Evolutionary conservation across 2,888 invertebrate genomes (phyloP).

Genomic region (Amorpha juglandis): DNA sequence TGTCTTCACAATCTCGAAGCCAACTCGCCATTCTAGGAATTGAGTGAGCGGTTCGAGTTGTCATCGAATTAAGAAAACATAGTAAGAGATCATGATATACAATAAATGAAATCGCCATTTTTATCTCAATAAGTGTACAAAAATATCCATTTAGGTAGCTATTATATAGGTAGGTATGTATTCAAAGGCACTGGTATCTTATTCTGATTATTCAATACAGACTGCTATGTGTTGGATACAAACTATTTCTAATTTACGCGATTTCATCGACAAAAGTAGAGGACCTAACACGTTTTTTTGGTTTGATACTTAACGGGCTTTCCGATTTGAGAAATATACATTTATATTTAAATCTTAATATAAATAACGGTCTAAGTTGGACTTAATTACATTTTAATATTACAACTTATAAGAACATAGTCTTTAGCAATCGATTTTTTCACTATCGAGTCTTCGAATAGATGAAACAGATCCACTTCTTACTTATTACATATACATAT

Average conservation of each 20-base stretch:
- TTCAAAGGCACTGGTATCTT: constrained; percentile 82
- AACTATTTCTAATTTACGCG: constrained; percentile 41
- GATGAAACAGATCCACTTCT: constrained; percentile 83
- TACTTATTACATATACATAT: constrained; percentile 76
- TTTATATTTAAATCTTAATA: constrained; percentile 53
- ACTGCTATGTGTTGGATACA: constrained; percentile 42
- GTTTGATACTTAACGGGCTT: constrained; percentile 73
- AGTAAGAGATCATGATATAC: constrained; percentile 49
- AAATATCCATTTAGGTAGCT: constrained; percentile 76
- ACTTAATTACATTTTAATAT: constrained; percentile 71
- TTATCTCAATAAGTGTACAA: constrained; percentile 75
- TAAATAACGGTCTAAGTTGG: constrained; percentile 80
- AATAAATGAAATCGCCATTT: constrained; percentile 58
- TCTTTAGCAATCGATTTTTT: constrained; percentile 80
- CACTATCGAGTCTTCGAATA: constrained; percentile 81
- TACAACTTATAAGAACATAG: constrained; percentile 75
- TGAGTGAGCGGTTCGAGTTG: constrained; percentile 35
- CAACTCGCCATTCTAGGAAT: constrained; percentile 32
- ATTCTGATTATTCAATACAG: constrained; percentile 62
- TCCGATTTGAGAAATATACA: constrained; percentile 78
- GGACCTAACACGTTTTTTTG: constrained; percentile 69
- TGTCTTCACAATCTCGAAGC: constrained; percentile 38
- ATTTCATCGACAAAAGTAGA: constrained; percentile 59
- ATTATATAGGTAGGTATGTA: constrained; percentile 80
- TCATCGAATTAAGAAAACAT: constrained; percentile 38